Conservation (phyloP, 2,113 vertebrate genomes). For the Cottus gobio region DNA sequence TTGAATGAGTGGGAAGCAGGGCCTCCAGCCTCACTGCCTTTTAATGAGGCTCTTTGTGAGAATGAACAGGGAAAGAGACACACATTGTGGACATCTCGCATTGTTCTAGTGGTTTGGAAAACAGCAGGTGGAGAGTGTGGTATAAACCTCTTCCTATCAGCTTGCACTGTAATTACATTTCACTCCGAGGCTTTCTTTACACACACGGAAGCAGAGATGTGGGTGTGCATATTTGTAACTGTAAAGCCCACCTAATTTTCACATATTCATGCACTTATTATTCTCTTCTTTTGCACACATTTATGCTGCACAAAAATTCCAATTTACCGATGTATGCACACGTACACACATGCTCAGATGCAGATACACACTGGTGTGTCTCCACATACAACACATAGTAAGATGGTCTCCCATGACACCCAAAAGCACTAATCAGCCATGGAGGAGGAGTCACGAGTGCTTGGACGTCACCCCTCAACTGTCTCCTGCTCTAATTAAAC, state of each 20-base stretch:
- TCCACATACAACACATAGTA: slow-evolving; percentile 22
- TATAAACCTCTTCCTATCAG: slow-evolving; percentile 46
- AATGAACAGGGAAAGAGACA: slow-evolving; percentile 40
- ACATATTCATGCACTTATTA: slow-evolving; percentile 26
- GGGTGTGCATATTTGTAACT: slow-evolving; percentile 13
- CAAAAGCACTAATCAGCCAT: slow-evolving; percentile 70
- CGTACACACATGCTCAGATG: background rate
- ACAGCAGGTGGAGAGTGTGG: slow-evolving; percentile 68
- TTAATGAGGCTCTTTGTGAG: slow-evolving; percentile 76
- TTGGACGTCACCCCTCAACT: slow-evolving; percentile 59
- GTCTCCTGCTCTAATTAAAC: slow-evolving; percentile 70
- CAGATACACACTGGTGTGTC: slow-evolving; percentile 18
- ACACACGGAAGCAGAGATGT: slow-evolving; percentile 15
- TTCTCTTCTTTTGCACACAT: slow-evolving; percentile 27
- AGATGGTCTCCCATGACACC: slow-evolving; percentile 56
- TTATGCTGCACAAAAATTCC: slow-evolving; percentile 1
- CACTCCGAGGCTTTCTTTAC: slow-evolving; percentile 40
- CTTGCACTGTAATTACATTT: slow-evolving; percentile 66
- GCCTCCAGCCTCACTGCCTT: slow-evolving; percentile 56
- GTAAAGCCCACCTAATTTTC: slow-evolving; percentile 26
- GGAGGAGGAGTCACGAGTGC: slow-evolving; percentile 62
- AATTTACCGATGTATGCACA: slow-evolving; percentile 17
- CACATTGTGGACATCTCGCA: slow-evolving; percentile 44
- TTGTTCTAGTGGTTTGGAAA: slow-evolving; percentile 65
- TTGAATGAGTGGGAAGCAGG: slow-evolving; percentile 61